Evolutionary conservation across 1,140 invertebrate species (phyloP), one percentile per base, ranked within the genome.

Genomic region (Globodera ellingtonae): DNA sequence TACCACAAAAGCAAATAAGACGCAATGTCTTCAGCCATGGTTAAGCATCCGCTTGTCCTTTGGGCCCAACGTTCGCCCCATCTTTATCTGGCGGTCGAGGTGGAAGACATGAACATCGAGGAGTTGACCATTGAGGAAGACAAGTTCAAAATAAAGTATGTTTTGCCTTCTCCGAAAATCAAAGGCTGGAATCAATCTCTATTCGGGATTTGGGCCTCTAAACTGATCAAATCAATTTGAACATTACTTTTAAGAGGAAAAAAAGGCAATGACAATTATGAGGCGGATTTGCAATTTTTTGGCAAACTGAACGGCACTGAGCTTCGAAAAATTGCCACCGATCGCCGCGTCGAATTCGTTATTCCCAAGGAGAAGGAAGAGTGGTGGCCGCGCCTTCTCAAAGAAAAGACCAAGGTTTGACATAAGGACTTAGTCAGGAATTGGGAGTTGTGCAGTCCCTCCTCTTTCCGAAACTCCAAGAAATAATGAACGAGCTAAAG

Each of bases 61-160:
- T 86, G 84, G 84, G 84, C 84, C 6, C 84, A 86, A 50, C 85
- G 86, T 44, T 71, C 85, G 47, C 66, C 52, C 13, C 48, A 77
- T 46, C 15, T 86, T n/a, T 80, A 80, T 59, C 70, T 86, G 69
- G 81, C 85, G 24, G 72, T 87, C 50, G 84, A 86, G 70, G 77
- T 88, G 18, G 86, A 85, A 24, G 84, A 86, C 66, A 74, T 86
- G 82, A 87, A 80, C 24, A 70, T 86, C 13, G 77, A 86, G n/a
- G 75, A 88, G 69, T 72, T 86, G 59, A 59, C 46, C 50, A 50
- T 88, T 67, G 77, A 88, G 15, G 86, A 78, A 21, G 87, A 84
- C 56, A 86, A 78, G 24, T 86, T 86, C 67, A 80, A 84, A 48
- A 82, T 86, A 44, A 78, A 79, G 85, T 85, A 84, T 18, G 21